Conservation (phyloP, 2,797 vertebrate species). For the Urocyon cinereoargenteus region DNA sequence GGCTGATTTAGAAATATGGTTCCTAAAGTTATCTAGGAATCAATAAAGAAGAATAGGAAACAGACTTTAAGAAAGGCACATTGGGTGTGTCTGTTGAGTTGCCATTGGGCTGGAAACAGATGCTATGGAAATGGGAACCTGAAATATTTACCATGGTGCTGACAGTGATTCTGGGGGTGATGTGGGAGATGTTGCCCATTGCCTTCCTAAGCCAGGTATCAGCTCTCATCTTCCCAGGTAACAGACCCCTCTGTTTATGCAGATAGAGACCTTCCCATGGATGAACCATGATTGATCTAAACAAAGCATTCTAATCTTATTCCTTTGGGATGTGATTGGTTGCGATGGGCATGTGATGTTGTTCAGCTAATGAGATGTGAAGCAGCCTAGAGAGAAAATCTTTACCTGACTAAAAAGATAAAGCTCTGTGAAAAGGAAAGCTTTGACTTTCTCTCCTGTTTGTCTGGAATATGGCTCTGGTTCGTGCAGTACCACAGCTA, state of each 20-base stretch:
- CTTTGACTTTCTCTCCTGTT: neutral
- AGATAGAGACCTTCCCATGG: neutral
- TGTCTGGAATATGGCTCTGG: neutral
- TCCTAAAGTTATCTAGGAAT: slow-evolving; percentile 7
- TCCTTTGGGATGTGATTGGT: neutral
- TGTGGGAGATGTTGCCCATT: neutral
- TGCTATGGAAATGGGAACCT: neutral
- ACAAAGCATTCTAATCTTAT: neutral
- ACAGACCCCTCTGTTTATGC: neutral
- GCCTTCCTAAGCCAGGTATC: neutral
- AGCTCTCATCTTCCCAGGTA: neutral
- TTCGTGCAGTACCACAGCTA: neutral
- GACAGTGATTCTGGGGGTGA: neutral
- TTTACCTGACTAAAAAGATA: neutral
- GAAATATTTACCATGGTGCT: neutral
- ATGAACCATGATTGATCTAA: neutral
- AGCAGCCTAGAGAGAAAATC: neutral
- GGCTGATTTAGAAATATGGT: neutral
- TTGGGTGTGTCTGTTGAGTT: neutral
- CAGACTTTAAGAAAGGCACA: neutral
- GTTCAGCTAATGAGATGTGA: neutral
- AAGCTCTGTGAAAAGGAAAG: neutral
- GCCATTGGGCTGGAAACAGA: neutral
- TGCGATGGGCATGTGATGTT: neutral
- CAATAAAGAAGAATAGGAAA: neutral